These are phyloP conservation scores for Melangyna quadrimaculata DNA, from an alignment of 2,888 invertebrate genomes.

Conservation along the genomic window DNA sequence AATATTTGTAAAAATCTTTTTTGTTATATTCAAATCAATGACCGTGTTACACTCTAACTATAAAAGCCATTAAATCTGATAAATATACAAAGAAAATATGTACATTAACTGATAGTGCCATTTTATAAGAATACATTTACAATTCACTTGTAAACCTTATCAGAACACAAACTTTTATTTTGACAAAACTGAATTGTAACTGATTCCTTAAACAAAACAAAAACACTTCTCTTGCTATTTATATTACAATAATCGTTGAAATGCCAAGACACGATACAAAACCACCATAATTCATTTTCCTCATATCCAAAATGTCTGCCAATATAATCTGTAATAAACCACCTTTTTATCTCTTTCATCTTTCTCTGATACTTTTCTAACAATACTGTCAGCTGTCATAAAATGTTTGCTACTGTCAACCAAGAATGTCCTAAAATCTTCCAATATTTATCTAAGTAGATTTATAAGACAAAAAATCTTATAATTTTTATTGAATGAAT, in stretches of 20 bases:
- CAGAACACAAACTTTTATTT: background rate
- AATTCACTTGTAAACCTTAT: background rate
- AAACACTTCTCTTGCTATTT: background rate
- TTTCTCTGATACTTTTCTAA: background rate
- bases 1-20: too few species aligned
- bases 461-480: constrained; percentile 21
- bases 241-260: background rate
- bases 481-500: constrained; percentile 38
- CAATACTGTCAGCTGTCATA: constrained; percentile 61
- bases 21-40: too few species aligned
- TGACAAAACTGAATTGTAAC: background rate
- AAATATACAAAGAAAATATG: too few species aligned
- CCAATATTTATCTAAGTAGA: background rate
- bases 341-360: constrained; percentile 27
- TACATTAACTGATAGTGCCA: background rate
- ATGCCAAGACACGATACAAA: background rate
- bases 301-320: background rate
- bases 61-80: too few species aligned
- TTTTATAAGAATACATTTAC: background rate
- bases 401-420: constrained; percentile 39
- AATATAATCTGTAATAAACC: constrained; percentile 32
- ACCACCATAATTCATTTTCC: background rate
- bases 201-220: background rate
- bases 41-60: too few species aligned
- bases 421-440: constrained; percentile 13